Conservation (phyloP, 2,113 vertebrate species). For the Cryptotis parvus region DNA sequence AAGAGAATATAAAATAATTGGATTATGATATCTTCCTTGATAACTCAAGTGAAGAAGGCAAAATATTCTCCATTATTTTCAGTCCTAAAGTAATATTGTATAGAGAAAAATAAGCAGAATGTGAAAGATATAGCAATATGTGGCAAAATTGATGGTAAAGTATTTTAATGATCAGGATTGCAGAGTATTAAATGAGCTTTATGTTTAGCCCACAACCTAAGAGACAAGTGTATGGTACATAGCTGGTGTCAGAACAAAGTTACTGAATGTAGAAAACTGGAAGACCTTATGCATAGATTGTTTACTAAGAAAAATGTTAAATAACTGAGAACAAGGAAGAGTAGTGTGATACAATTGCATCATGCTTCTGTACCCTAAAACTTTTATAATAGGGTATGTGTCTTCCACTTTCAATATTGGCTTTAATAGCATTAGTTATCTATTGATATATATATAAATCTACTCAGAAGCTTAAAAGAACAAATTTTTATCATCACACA, state of each 20-base stretch:
- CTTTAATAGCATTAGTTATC: neutral
- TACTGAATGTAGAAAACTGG: neutral
- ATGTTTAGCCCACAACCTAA: neutral
- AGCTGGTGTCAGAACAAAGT: neutral
- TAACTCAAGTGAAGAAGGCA: neutral
- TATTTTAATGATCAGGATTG: neutral
- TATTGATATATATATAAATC: neutral
- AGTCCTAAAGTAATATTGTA: neutral
- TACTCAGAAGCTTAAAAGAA: neutral
- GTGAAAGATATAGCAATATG: neutral
- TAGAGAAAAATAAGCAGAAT: constrained; percentile 9
- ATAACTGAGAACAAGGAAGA: neutral
- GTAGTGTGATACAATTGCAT: neutral
- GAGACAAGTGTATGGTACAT: neutral
- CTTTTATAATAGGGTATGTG: neutral
- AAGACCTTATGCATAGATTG: too few species aligned
- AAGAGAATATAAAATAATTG: neutral
- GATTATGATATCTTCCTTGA: neutral
- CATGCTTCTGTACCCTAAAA: neutral
- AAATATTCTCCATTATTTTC: neutral
- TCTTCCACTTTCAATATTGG: neutral
- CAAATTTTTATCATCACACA: neutral
- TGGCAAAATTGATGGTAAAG: neutral
- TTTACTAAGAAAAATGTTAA: too few species aligned
- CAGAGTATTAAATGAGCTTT: neutral